Evolutionary conservation across 2,113 vertebrate species (phyloP), one percentile per base, ranked within the genome.

Genomic region (Odocoileus hemionus): DNA sequence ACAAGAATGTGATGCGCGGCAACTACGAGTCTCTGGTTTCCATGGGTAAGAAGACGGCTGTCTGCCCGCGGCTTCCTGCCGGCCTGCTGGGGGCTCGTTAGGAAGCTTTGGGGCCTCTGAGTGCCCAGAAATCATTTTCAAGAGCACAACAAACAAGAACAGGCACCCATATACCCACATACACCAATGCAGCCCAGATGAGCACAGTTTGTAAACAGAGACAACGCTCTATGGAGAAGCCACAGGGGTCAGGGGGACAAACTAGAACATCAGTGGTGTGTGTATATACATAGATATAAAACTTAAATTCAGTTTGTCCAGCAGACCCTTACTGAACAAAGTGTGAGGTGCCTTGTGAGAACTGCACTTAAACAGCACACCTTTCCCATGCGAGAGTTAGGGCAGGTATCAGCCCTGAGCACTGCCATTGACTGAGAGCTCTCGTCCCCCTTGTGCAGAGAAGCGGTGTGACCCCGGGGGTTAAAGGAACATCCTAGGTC

Each of bases 11-110:
- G 70, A 99, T 99, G 98, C 94, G 98, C 54, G 98, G 98, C 28
- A 99, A 99, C 98, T 99, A 99, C 0, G 98, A 99, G 94, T 98
- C 94, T 21, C 96, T 99, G 70, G 89, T 99, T 33, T 99, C 99
- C 58, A 98, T 99, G 98, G 99, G 99, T 99, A 98, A 99, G 89
- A 89, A 87, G 45, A 2, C 0, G n/a, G 26, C 45, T 23, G 36
- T 14, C 82, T 39, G 3, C 0, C 8, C 3, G 21, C 23, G n/a
- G 70, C 70, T 25, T 43, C 33, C 86, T 39, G 78, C n/a, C 2
- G 2, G 67, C n/a, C 89, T 39, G 60, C n/a, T 6, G 1, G 67
- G 14, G 52, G 45, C 7, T 50, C 28, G 3, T 4, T 21, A 11
- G 17, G 26, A 87, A 25, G 14, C 39, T 1, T 1, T 7, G 47